phyloP scores from a whole-genome alignment of 1,140 invertebrate species.

The Trypoxylus dichotomus region DNA sequence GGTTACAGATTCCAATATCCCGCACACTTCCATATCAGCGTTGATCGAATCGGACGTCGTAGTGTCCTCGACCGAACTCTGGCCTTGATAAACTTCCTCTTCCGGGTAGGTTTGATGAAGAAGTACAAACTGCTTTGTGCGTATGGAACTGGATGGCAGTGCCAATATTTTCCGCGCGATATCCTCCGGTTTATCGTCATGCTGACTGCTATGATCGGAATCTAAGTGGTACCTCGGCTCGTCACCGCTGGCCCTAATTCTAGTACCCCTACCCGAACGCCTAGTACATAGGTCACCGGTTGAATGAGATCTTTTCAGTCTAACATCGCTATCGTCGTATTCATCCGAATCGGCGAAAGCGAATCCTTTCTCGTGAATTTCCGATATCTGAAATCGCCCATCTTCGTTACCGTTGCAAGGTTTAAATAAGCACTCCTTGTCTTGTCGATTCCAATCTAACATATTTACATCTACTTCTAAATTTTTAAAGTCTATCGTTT shows the following conservation, averaged over 20 bases:
- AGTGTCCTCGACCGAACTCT: slow-evolving; percentile 54
- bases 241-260: slow-evolving; percentile 46
- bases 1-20: slow-evolving; percentile 51
- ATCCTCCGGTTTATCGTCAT: slow-evolving; percentile 57
- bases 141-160: slow-evolving; percentile 45
- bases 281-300: slow-evolving; percentile 56
- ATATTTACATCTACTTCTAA: slow-evolving; percentile 42
- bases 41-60: slow-evolving; percentile 57
- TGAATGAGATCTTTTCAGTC: slow-evolving; percentile 56
- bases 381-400: slow-evolving; percentile 59
- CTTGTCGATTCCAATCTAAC: slow-evolving; percentile 34
- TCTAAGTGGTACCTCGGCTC: slow-evolving; percentile 56
- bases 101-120: slow-evolving; percentile 48
- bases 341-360: slow-evolving; percentile 52
- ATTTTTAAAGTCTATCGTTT: slow-evolving; percentile 50
- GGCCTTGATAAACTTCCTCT: slow-evolving; percentile 51
- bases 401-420: slow-evolving; percentile 54
- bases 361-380: slow-evolving; percentile 58
- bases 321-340: slow-evolving; percentile 47
- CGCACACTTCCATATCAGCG: slow-evolving; percentile 57
- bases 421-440: slow-evolving; percentile 46
- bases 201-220: slow-evolving; percentile 57
- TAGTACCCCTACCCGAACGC: slow-evolving; percentile 42
- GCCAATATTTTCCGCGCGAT: slow-evolving; percentile 49
- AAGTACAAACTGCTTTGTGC: slow-evolving; percentile 49